phyloP scores from a whole-genome alignment of 1,140 invertebrate genomes.

The Scaptodrosophila lebanonensis region DNA sequence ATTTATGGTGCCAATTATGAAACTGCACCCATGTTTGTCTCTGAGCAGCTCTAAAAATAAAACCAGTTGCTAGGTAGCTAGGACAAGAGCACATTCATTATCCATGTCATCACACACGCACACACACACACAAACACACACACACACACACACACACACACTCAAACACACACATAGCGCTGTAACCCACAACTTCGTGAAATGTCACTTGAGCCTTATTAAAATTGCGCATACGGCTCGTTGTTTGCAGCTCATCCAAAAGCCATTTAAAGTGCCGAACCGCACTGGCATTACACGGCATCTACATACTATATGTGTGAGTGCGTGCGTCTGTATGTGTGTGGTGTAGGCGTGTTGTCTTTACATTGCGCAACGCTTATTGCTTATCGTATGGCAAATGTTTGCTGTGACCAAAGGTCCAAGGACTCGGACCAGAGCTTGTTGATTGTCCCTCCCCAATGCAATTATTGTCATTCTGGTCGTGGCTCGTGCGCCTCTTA shows the following conservation, averaged over 20 bases:
- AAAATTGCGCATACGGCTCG: slow-evolving; percentile 54
- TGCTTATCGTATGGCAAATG: slow-evolving; percentile 62
- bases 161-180: not conserved
- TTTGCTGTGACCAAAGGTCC: too few species aligned
- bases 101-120: slow-evolving; percentile 25
- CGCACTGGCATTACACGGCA: too few species aligned
- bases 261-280: slow-evolving; percentile 57
- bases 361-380: slow-evolving; percentile 50
- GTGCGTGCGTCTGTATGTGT: slow-evolving; percentile 15
- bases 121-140: slow-evolving; percentile 20
- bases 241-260: slow-evolving; percentile 39
- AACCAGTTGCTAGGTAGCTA: slow-evolving; percentile 25
- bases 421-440: too few species aligned
- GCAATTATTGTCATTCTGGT: not conserved
- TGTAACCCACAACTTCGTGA: slow-evolving; percentile 5
- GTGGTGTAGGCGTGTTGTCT: slow-evolving; percentile 11
- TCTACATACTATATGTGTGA: slow-evolving; percentile 26
- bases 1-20: slow-evolving; percentile 3
- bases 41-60: slow-evolving; percentile 17
- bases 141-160: slow-evolving; percentile 5
- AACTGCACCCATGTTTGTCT: slow-evolving; percentile 12
- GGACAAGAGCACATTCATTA: slow-evolving; percentile 44
- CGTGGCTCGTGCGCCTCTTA: not conserved
- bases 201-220: slow-evolving; percentile 50
- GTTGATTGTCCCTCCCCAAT: slow-evolving; percentile 21